Conservation (phyloP, 2,888 invertebrate genomes). For the Linnaemya tessellans region DNA sequence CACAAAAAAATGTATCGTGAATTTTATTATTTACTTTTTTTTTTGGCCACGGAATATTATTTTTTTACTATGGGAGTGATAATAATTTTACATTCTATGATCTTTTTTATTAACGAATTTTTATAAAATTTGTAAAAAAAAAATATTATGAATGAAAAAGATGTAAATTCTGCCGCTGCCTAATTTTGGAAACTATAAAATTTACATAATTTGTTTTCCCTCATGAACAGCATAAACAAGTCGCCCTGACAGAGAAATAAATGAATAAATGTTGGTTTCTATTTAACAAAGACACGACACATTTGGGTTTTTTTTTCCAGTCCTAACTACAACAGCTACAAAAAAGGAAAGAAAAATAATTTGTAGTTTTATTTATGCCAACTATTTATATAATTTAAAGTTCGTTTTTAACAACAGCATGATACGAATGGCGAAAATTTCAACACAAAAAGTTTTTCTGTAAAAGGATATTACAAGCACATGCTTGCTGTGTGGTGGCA, state of each 20-base stretch:
- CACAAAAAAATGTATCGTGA: no score
- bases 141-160: no score
- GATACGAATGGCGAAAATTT: conserved; percentile 20
- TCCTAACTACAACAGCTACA: conserved; percentile 2
- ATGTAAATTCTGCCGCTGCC: no score
- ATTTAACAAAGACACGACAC: conserved; percentile 24
- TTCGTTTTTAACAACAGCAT: conserved; percentile 7
- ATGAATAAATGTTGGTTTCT: neutral
- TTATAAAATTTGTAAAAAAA: no score
- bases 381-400: conserved; percentile 69
- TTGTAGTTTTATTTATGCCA: conserved; percentile 67
- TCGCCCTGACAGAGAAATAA: conserved; percentile 28
- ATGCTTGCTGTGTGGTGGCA: conserved; percentile 7
- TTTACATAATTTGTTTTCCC: neutral
- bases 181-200: neutral
- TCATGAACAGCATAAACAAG: neutral
- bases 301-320: neutral
- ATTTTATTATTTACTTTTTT: no score
- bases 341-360: conserved; percentile 12
- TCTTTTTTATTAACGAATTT: no score
- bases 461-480: conserved; percentile 38
- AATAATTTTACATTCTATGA: no score
- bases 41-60: no score
- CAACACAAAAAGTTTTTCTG: conserved; percentile 56
- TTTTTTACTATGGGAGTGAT: no score